Percentiles rank a stretch among this genome's conserved stretches.
phyloP scores from a whole-genome alignment of 2,113 vertebrate species.

The Dinomys branickii region DNA sequence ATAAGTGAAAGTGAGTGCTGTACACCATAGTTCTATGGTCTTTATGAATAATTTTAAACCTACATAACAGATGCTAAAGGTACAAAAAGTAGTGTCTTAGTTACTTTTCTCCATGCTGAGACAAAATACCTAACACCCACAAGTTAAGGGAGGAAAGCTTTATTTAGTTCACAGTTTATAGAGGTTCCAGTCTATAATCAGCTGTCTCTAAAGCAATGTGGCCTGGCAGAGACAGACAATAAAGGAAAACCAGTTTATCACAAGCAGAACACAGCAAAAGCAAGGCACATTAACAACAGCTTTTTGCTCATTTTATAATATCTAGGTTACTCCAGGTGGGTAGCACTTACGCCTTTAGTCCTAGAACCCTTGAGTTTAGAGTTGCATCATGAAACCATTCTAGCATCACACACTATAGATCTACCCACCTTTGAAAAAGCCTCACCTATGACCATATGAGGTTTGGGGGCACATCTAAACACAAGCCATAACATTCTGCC shows the following conservation, averaged over 20 bases:
- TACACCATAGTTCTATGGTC: background rate
- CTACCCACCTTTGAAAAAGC: no score
- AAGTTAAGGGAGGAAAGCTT: background rate
- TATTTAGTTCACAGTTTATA: background rate
- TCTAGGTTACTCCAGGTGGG: no score
- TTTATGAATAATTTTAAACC: background rate
- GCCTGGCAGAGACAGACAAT: accelerated
- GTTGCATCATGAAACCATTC: no score
- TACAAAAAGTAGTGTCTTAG: background rate
- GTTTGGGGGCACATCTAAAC: no score
- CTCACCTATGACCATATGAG: no score
- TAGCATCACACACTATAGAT: no score
- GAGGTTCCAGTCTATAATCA: background rate
- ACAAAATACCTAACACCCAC: background rate
- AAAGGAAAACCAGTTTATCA: background rate
- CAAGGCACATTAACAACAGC: background rate
- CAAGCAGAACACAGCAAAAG: background rate
- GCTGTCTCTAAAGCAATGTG: background rate
- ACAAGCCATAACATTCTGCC: no score
- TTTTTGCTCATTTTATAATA: no score
- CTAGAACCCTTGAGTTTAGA: no score
- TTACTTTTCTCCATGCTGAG: background rate
- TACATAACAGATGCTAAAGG: background rate
- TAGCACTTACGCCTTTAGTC: no score
- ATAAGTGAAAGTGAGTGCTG: background rate